Conservation (phyloP, 2,888 invertebrate species). For the Danaus chrysippus region DNA sequence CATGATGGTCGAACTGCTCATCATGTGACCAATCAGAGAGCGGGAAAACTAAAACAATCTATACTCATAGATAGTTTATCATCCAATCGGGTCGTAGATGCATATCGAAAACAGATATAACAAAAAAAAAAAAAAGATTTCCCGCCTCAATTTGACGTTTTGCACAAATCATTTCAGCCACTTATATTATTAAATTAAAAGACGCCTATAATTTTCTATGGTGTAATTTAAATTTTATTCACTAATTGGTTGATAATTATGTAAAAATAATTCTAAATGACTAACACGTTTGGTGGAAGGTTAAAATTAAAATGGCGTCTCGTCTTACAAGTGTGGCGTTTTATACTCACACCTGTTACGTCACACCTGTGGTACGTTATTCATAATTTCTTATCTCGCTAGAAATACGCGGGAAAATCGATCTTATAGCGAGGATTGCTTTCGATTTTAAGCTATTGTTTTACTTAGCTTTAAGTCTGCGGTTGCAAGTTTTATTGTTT, state of each 20-base stretch:
- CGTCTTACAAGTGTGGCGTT: constrained; percentile 52
- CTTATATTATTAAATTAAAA: constrained; percentile 26
- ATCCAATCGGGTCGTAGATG: constrained; percentile 41
- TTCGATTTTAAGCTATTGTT: constrained; percentile 48
- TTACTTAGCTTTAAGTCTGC: constrained; percentile 28
- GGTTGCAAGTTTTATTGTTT: constrained; percentile 35
- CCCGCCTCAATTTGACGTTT: constrained; percentile 45
- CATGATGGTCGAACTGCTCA: constrained; percentile 46
- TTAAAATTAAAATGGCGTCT: constrained; percentile 64
- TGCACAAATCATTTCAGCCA: constrained; percentile 40
- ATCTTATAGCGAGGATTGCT: constrained; percentile 39
- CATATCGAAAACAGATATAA: constrained; percentile 31
- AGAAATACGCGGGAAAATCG: constrained; percentile 42
- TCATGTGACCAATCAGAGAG: constrained; percentile 71
- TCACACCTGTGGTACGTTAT: constrained; percentile 63
- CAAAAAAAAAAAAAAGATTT: constrained; percentile 35
- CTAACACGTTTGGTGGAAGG: constrained; percentile 43
- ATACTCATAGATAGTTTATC: constrained; percentile 35
- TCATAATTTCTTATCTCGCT: constrained; percentile 59
- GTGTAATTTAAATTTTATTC: constrained; percentile 35
- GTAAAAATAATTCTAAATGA: constrained; percentile 42
- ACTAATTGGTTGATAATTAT: constrained; percentile 47
- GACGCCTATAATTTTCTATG: constrained; percentile 12
- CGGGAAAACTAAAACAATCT: constrained; percentile 44
- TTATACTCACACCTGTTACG: constrained; percentile 73